These are phyloP conservation scores for Eupithecia tripunctaria DNA, from an alignment of 2,888 invertebrate species.

Conservation along the genomic window DNA sequence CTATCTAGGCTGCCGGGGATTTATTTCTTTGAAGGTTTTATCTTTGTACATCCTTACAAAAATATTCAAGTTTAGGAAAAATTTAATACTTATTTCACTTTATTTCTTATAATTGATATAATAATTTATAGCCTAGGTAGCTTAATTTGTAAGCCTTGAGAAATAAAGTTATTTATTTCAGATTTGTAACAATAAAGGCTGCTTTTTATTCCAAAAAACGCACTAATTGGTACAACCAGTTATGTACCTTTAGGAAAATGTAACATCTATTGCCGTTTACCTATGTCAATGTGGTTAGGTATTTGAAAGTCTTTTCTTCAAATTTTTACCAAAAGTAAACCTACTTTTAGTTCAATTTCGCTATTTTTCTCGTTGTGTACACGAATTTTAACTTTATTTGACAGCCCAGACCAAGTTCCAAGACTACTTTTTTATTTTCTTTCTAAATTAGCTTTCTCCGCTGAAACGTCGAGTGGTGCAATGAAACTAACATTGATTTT, in stretches of 20 bases:
- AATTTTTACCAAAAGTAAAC: neutral
- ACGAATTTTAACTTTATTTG: conserved; percentile 67
- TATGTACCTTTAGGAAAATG: too few relatives aligned
- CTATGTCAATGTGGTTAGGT: neutral
- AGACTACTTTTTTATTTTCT: conserved; percentile 65
- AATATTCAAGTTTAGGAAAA: too few relatives aligned
- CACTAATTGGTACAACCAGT: too few relatives aligned
- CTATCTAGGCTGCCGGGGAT: conserved; percentile 23
- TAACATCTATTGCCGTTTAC: neutral
- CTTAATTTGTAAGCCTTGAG: too few relatives aligned
- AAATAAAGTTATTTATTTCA: too few relatives aligned
- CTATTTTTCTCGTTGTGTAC: conserved; percentile 34
- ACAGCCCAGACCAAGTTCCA: conserved; percentile 65
- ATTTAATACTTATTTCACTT: too few relatives aligned
- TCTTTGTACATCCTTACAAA: neutral
- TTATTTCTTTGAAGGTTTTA: conserved; percentile 6
- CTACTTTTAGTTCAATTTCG: neutral
- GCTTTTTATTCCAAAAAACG: too few relatives aligned
- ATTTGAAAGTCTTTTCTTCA: neutral
- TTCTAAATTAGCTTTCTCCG: conserved; percentile 63
- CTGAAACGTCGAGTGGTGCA: conserved; percentile 59
- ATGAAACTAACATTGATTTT: conserved; percentile 68
- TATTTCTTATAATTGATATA: too few relatives aligned
- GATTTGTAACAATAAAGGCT: too few relatives aligned
- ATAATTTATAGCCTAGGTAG: too few relatives aligned